Conservation (phyloP, 2,888 invertebrate species). For the Andrena hattorfiana region DNA sequence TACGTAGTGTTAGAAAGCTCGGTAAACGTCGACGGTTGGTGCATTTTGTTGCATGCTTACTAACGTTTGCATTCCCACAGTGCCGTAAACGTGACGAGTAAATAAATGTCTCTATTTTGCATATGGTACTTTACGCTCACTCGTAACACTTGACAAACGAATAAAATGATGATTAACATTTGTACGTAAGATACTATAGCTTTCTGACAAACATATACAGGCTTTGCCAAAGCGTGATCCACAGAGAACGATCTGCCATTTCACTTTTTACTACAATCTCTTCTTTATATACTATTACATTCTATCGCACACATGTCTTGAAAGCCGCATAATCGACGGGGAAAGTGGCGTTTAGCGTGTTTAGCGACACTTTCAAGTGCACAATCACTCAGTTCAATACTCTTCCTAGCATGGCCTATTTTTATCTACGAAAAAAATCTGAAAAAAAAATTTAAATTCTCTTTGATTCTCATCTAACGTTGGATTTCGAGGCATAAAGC, state of each 20-base stretch:
- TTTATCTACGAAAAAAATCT: slow-evolving; percentile 16
- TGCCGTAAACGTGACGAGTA: slow-evolving; percentile 54
- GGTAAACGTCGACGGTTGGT: slow-evolving; percentile 31
- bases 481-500: neutral
- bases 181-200: slow-evolving; percentile 41
- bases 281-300: slow-evolving; percentile 6
- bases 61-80: slow-evolving; percentile 64
- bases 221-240: slow-evolving; percentile 72
- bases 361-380: slow-evolving; percentile 56
- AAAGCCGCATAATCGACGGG: neutral
- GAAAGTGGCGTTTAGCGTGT: neutral
- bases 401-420: slow-evolving; percentile 65
- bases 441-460: slow-evolving; percentile 5
- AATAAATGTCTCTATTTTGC: slow-evolving; percentile 44
- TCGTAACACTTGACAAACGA: slow-evolving; percentile 53
- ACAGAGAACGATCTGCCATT: slow-evolving; percentile 27
- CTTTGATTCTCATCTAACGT: slow-evolving; percentile 4
- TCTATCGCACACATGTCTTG: slow-evolving; percentile 22
- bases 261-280: slow-evolving; percentile 25
- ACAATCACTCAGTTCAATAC: slow-evolving; percentile 48
- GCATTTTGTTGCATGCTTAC: slow-evolving; percentile 64
- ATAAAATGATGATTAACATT: slow-evolving; percentile 25
- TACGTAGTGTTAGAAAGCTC: neutral
- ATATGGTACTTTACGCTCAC: slow-evolving; percentile 57
- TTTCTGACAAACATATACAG: slow-evolving; percentile 82